Evolutionary conservation across 2,888 invertebrate genomes (phyloP), one percentile per base, ranked within the genome.

Genomic region (Gymnoscelis rufifasciata): DNA sequence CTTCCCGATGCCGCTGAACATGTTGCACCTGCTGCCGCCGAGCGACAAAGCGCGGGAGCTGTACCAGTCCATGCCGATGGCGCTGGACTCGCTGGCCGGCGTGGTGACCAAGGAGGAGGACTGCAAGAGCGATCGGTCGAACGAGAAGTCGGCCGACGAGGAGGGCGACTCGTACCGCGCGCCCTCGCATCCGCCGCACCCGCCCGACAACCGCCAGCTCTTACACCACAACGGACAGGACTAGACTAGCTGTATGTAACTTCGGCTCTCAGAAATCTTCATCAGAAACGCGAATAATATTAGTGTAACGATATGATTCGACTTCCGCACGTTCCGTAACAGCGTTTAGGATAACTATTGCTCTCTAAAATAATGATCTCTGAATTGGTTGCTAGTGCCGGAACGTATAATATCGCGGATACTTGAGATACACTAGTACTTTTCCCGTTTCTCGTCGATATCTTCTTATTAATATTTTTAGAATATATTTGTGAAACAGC

Each of bases 1-100:
- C 11, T 96, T 95, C 69, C 95, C 95, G 0, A 92, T 96, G 68
- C 95, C 95, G 23, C 90, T 96, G 23, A 94, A 93, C 71, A 95
- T 95, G 95, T 89, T 95, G 53, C 95, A 95, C 72, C 88, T 95
- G 45, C 78, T 95, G 66, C 95, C 95, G 47, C 95, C 94, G 30
- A 92, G 91, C 64, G 95, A 95, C 65, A 93, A 93, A 68, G 92
- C 91, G 63, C 78, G 92, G 63, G 94, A 90, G 81, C 90, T 87
- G 71, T 92, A 82, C 76, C 90, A 86, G 68, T 83, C 81, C 48
- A 88, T 80, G 83, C 88, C 84, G 58, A 89, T 87, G 78, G 90
- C 88, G 54, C 77, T 90, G 65, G 90, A 90, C 68, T 84, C 90
- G 60, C 77, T 91, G 66, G 88, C 90, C 39, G 82, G 71, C 27